Percentiles rank a stretch among this genome's conserved stretches.
Evolutionary conservation across 1,140 invertebrate genomes (phyloP).

Genomic region (Riptortus pedestris): DNA sequence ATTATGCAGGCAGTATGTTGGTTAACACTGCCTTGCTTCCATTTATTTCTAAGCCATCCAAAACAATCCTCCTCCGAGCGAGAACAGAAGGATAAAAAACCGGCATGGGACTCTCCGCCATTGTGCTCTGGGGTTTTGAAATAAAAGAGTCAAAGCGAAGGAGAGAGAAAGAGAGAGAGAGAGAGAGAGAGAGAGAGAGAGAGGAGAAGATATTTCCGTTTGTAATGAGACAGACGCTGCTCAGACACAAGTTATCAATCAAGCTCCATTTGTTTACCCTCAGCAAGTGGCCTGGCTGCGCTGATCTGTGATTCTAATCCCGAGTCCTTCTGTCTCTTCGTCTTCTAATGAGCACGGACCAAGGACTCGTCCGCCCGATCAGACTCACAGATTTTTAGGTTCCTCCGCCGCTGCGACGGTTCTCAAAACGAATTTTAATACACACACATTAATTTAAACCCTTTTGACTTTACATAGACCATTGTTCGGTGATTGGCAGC

Average conservation of each 20-base stretch:
- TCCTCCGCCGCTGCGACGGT: background rate
- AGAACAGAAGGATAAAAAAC: no score
- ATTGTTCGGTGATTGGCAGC: constrained; percentile 3
- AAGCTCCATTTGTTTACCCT: constrained; percentile 12
- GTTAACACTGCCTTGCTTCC: no score
- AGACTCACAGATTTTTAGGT: constrained; percentile 15
- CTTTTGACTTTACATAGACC: constrained; percentile 3
- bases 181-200: no score
- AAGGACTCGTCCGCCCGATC: constrained; percentile 13
- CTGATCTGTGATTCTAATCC: constrained; percentile 15
- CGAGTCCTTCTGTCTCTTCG: background rate
- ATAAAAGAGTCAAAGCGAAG: no score
- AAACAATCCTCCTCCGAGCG: no score
- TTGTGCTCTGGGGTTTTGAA: no score
- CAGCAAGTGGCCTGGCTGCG: background rate
- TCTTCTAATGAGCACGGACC: background rate
- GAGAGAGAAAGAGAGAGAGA: no score
- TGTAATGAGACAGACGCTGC: constrained; percentile 1
- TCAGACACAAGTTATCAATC: background rate
- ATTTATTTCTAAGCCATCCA: no score
- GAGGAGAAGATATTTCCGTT: constrained; percentile 5
- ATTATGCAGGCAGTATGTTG: no score
- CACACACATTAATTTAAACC: constrained; percentile 16
- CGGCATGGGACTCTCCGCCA: no score
- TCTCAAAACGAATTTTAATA: constrained; percentile 12